These are phyloP conservation scores for Microcebus lehilahytsara DNA, from an alignment of 2,113 vertebrate species.

Conservation along the genomic window DNA sequence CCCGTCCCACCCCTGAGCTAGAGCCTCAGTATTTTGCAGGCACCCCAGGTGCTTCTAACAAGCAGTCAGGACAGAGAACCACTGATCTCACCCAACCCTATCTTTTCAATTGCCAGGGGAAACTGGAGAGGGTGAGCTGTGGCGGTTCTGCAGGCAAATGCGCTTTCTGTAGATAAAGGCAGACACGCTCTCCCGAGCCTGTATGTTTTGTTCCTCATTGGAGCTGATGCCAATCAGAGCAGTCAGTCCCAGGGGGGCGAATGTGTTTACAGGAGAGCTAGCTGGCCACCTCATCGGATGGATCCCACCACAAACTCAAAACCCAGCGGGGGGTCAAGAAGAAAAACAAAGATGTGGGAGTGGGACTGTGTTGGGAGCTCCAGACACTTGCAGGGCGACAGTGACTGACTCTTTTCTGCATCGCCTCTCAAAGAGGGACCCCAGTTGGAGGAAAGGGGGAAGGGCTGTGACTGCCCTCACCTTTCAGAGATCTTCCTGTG, in stretches of 20 bases:
- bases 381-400: no score
- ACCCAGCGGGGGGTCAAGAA: no score
- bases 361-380: no score
- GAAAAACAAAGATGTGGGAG: no score
- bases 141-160: not conserved
- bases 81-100: not conserved
- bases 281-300: not conserved
- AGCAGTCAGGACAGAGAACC: not conserved
- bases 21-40: not conserved
- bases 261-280: not conserved
- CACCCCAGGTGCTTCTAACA: not conserved
- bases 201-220: not conserved
- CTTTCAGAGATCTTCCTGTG: no score
- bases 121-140: not conserved
- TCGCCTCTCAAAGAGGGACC: no score
- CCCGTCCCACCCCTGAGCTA: accelerated
- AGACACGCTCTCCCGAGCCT: not conserved
- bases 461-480: no score
- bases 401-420: no score
- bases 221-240: no score
- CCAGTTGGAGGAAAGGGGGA: no score
- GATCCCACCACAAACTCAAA: not conserved
- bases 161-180: not conserved
- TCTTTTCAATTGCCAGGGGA: not conserved
- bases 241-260: not conserved